These are phyloP conservation scores for Sebastes iracundus DNA, from an alignment of 2,797 vertebrate species.

Conservation along the genomic window DNA sequence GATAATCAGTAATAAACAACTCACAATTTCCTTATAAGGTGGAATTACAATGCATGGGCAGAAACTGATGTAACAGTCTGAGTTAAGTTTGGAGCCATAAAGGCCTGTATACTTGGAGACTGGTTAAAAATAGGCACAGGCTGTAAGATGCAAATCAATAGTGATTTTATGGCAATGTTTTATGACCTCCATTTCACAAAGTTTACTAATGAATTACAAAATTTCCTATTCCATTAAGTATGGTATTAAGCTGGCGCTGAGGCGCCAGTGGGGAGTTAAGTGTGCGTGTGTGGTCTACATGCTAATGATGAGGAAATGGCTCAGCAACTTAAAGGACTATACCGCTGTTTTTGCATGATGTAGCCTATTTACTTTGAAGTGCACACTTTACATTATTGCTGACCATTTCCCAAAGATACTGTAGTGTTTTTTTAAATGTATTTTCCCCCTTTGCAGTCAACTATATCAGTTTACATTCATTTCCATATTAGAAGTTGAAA, in stretches of 20 bases:
- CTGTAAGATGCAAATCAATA: slow-evolving; percentile 45
- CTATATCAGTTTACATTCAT: neutral
- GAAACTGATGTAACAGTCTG: slow-evolving; percentile 18
- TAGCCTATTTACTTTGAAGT: neutral
- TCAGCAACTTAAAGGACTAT: slow-evolving; percentile 10
- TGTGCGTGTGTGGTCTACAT: slow-evolving; percentile 32
- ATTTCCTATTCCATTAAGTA: slow-evolving; percentile 46
- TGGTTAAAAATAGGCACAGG: slow-evolving; percentile 19
- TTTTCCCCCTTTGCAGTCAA: neutral
- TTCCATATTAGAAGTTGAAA: neutral
- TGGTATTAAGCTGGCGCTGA: slow-evolving; percentile 41
- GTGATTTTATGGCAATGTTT: slow-evolving; percentile 51
- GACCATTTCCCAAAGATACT: neutral
- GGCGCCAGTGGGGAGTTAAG: slow-evolving; percentile 42
- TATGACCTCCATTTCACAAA: slow-evolving; percentile 57
- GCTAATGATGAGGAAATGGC: slow-evolving; percentile 43
- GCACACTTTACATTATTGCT: neutral
- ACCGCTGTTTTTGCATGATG: neutral
- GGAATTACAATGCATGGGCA: slow-evolving; percentile 13
- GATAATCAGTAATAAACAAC: slow-evolving; percentile 29
- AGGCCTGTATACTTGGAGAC: slow-evolving; percentile 8
- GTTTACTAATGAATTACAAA: slow-evolving; percentile 66
- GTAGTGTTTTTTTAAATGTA: neutral
- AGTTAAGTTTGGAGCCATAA: slow-evolving; percentile 11
- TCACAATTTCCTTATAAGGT: slow-evolving; percentile 11